phyloP scores from a whole-genome alignment of 1,140 invertebrate genomes.

The Drosophila carrolli region DNA sequence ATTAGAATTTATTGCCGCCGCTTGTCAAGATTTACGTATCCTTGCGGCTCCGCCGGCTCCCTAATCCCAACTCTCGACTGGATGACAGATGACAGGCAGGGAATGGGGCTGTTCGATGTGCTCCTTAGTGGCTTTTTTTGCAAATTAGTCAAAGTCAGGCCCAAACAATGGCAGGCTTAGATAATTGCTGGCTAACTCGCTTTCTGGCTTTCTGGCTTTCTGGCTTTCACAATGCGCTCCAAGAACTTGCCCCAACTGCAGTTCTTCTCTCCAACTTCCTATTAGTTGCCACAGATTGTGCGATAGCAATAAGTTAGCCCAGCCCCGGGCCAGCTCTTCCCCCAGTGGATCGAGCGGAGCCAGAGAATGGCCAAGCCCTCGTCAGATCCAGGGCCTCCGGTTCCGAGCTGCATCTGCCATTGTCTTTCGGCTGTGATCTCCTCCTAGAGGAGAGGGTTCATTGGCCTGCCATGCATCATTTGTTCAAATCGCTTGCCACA shows the following conservation, averaged over 20 bases:
- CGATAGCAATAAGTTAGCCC: constrained; percentile 80
- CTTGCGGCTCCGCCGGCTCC: constrained; percentile 46
- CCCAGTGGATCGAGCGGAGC: constrained; percentile 16
- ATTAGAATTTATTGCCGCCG: constrained; percentile 82
- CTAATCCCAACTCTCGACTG: constrained; percentile 15
- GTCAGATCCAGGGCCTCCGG: constrained; percentile 31
- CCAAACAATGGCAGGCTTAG: constrained; percentile 79
- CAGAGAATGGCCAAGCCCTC: constrained; percentile 31
- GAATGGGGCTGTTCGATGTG: constrained; percentile 41
- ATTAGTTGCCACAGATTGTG: constrained; percentile 80
- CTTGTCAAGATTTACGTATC: constrained; percentile 83
- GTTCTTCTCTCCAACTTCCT: constrained; percentile 67
- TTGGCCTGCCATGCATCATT: constrained; percentile 71
- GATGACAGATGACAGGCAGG: constrained; percentile 78
- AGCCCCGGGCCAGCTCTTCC: constrained; percentile 20
- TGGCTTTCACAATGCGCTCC: constrained; percentile 74
- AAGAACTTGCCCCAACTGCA: constrained; percentile 44
- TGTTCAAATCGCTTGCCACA: constrained; percentile 33
- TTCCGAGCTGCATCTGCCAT: constrained; percentile 42
- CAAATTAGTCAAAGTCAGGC: constrained; percentile 81
- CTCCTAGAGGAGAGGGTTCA: constrained; percentile 31
- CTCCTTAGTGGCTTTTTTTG: constrained; percentile 62
- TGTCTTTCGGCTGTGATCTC: constrained; percentile 38
- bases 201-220: constrained; percentile 41
- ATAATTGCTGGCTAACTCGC: constrained; percentile 65